These are phyloP conservation scores for Psilopogon haemacephalus DNA, from an alignment of 2,113 vertebrate genomes.

Conservation along the genomic window DNA sequence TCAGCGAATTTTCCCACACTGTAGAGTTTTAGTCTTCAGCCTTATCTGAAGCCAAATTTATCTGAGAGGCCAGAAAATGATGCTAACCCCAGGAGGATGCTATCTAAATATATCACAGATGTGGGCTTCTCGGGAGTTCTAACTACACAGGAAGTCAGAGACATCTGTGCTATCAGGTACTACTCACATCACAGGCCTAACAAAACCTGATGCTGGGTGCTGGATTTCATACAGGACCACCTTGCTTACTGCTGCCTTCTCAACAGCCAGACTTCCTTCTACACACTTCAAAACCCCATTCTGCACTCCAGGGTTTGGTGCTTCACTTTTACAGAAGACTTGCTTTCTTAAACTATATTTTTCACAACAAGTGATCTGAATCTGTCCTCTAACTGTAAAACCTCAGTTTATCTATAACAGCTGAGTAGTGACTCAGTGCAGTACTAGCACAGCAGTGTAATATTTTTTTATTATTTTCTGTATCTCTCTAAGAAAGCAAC, in stretches of 20 bases:
- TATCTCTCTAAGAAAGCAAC: conserved; percentile 6
- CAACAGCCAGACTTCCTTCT: neutral
- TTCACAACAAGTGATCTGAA: neutral
- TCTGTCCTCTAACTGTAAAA: conserved; percentile 26
- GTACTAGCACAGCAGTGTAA: conserved; percentile 25
- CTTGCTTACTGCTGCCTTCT: neutral
- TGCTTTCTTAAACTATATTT: neutral
- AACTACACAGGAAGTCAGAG: neutral
- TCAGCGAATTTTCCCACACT: neutral
- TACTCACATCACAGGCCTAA: neutral
- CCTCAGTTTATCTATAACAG: neutral
- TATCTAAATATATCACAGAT: neutral
- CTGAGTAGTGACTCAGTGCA: conserved; percentile 8
- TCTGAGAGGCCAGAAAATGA: neutral
- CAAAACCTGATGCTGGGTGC: neutral
- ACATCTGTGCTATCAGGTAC: neutral
- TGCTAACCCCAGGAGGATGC: neutral
- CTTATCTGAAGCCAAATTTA: neutral
- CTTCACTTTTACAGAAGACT: neutral
- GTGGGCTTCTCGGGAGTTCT: neutral
- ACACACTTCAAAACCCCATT: neutral
- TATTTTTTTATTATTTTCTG: conserved; percentile 55
- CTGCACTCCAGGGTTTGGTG: neutral
- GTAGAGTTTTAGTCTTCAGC: neutral
- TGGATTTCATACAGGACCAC: fast-evolving